A percentile compares a stretch with the other conserved stretches of the same genome.
Conservation (phyloP, 2,888 invertebrate species). For the Ceratothoa steindachneri region DNA sequence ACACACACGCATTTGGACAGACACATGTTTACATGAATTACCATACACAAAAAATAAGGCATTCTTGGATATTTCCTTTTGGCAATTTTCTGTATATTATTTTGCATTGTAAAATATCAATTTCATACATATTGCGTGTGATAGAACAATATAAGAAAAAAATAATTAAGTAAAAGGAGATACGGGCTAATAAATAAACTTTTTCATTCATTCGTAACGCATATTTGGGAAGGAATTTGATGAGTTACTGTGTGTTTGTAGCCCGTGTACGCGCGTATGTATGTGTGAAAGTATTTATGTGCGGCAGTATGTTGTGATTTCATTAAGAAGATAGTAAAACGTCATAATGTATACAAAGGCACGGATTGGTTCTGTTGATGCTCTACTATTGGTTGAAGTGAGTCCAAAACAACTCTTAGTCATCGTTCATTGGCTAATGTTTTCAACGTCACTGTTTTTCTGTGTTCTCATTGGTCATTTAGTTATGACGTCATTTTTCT, state of each 20-base stretch:
- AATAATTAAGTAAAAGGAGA: too few relatives aligned
- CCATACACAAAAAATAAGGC: too few relatives aligned
- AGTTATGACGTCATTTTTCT: not conserved
- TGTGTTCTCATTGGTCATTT: not conserved
- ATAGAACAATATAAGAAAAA: too few relatives aligned
- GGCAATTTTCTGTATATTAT: too few relatives aligned
- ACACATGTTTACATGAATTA: too few relatives aligned
- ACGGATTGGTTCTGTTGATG: not conserved
- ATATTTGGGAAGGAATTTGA: not conserved
- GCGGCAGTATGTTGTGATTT: not conserved
- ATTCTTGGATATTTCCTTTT: too few relatives aligned
- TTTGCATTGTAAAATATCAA: too few relatives aligned
- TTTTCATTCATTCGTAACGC: not conserved
- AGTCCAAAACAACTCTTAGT: not conserved
- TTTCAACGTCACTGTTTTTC: not conserved
- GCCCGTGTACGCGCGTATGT: not conserved
- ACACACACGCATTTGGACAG: too few relatives aligned
- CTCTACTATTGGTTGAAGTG: not conserved
- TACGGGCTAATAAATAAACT: too few relatives aligned
- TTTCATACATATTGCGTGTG: too few relatives aligned
- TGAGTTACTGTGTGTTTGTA: too few relatives aligned
- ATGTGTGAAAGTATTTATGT: not conserved
- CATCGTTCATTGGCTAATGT: not conserved
- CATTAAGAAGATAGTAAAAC: slow-evolving; percentile 12
- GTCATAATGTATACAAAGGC: not conserved